Base-by-base conservation (phyloP, 1,140 invertebrate genomes). In the Hermetia illucens region DNA sequence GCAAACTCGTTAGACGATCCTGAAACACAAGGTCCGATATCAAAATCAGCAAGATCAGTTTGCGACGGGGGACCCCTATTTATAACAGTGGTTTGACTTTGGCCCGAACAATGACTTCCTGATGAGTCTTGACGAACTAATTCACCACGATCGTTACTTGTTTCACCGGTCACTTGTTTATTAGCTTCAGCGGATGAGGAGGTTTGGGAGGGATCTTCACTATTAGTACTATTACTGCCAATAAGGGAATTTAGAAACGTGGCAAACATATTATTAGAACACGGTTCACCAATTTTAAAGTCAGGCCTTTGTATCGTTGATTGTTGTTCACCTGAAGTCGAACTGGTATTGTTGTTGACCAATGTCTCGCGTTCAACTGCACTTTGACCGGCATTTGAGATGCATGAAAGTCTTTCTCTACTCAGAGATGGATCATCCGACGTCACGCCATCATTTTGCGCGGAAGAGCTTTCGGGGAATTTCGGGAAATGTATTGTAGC, bases 71-170 rank as follows among this genome's bases (percentile, higher is more conserved):
- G 58, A 25, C 45, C 48, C 34, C 67, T 55, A 35, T 64, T 64
- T 40, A 64, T 67, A 22, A 69, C 65, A 9, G 64, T 66, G 12
- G 65, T 64, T 38, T 61, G 59, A 42, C 56, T 64, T 1, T 35
- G 39, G 35, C 67, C 67, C 16, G 64, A 71, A 34, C 54, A 53
- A 35, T 55, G 49, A 34, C 63, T 64, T 39, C 60, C 61, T 4
- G 48, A 44, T 16, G 61, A 63, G 29, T 59, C 55, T 35, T 65
- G 54, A 12, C 45, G 39, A 9, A 40, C 43, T 24, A 45, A 12
- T 34, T 36, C 42, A 31, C 58, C n/a, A n/a, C n/a, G n/a, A n/a
- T n/a, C n/a, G n/a, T n/a, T n/a, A n/a, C n/a, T n/a, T n/a, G n/a
- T n/a, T n/a, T n/a, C n/a, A n/a, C n/a, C n/a, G n/a, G n/a, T n/a